Evolutionary conservation across 2,888 invertebrate genomes (phyloP), one percentile per base, ranked within the genome.

Genomic region (Mythimna pallens): DNA sequence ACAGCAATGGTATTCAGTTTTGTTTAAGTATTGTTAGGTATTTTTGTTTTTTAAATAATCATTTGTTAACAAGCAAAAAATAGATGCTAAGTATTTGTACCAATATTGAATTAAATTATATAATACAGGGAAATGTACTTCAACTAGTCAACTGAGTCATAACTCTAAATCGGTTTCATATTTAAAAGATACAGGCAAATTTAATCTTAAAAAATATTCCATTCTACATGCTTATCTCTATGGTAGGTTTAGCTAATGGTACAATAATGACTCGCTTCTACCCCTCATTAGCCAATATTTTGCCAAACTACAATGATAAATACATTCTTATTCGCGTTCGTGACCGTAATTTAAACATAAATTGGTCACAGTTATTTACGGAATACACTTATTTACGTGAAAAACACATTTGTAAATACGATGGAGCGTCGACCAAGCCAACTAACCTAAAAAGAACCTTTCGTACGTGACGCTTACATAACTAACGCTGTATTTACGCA

Each of bases 381-480:
- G 79, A 83, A 84, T 83, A 80, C 78, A 76, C 59, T 47, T 50
- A 81, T 70, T 65, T 76, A 68, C 70, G 70, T 81, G 70, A 81
- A 71, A 75, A 73, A 64, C 70, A 74, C 47, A 67, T 65, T 72
- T 65, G 81, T 84, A 83, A 84, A 82, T 80, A 83, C 65, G 34
- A 57, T 50, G 47, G 43, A 81, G 77, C 86, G 65, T 73, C 84
- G 63, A 63, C 14, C 59, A 34, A 81, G 81, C 74, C 77, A 70
- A 82, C 83, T 91, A 91, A 91, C 91, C 91, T 91, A 91, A 91
- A 90, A 81, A 62, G 76, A 65, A 34, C 47, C 70, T 67, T 73
- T 73, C 30, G 10, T 71, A 68, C 64, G 54, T 70, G 70, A 77
- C 66, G 84, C 89, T 90, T 88, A 89, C 85, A 88, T 90, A 91